Evolutionary conservation across 2,113 vertebrate species (phyloP).

Genomic region (Entomyzon cyanotis): DNA sequence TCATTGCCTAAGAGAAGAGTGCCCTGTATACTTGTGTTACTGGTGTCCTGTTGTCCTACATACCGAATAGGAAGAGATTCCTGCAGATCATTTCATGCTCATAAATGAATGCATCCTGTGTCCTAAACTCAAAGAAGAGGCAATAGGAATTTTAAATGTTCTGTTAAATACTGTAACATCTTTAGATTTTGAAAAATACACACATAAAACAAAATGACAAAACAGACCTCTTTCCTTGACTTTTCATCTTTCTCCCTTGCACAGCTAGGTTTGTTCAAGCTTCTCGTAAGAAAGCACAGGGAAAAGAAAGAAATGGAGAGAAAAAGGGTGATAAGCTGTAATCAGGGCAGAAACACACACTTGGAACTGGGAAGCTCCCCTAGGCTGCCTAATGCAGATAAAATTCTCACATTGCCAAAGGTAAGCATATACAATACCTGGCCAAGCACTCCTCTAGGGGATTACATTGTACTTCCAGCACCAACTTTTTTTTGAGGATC

Average conservation of each 20-base stretch:
- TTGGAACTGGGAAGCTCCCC: not conserved
- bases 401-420: not conserved
- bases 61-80: not conserved
- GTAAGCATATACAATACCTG: not conserved
- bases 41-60: not conserved
- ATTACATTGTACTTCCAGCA: not conserved
- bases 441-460: fast-evolving
- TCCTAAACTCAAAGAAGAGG: not conserved
- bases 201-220: not conserved
- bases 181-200: not conserved
- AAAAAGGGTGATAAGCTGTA: not conserved
- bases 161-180: not conserved
- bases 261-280: not conserved
- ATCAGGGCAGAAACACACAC: not conserved
- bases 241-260: not conserved
- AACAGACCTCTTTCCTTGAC: not conserved
- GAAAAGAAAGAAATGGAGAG: not conserved
- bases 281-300: not conserved
- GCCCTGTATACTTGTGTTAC: not conserved
- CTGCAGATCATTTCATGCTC: not conserved
- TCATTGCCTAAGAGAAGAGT: not conserved
- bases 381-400: not conserved
- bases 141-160: not conserved
- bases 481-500: not conserved
- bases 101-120: not conserved